Base-by-base conservation (phyloP, 2,797 vertebrate species). In the Scolopax bukidnonensis region DNA sequence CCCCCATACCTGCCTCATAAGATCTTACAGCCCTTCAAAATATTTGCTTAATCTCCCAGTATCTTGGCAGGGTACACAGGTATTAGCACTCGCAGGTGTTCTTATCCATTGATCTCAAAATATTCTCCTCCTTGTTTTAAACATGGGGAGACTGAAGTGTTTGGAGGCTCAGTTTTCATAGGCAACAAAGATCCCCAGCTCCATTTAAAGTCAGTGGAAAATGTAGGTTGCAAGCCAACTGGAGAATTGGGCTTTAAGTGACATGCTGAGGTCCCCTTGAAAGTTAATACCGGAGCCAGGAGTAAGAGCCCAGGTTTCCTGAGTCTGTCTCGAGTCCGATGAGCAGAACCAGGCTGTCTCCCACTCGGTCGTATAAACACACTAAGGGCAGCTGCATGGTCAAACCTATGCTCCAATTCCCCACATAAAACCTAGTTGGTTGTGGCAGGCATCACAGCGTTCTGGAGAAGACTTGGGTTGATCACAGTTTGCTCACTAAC, bases 21-120 rank as follows among this genome's bases (percentile, higher is more conserved):
- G 87, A 82, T 91, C 87, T 90, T 73, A 79, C n/a, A 93, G 69
- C 51, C 77, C 88, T 96, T 92, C 81, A 90, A 95, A 96, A 94
- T 95, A 94, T 96, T 95, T 96, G 63, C 47, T 78, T 94, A 95
- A 95, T 95, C 95, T 96, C 78, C 48, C n/a, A 32, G 75, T 50
- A 94, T 95, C 93, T 95, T 96, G 93, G 94, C 93, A 95, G 84
- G 51, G 41, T 77, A 64, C 59, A 4, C 2, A 50, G 78, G 90
- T 89, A 92, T 95, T 96, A 92, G 53, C 2, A 0, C 53, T 95
- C 12, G 3, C 91, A 96, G 96, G 95, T 96, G 94, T 89, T 94
- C 91, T 95, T 96, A 96, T 95, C 95, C 91, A 83, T 50, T 93
- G 80, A 97, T 97, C 94, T 96, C 93, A 92, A 95, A 96, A 94